Percentiles rank a stretch among this genome's conserved stretches.
Conservation (phyloP, 2,888 invertebrate species). For the Spodoptera littoralis region DNA sequence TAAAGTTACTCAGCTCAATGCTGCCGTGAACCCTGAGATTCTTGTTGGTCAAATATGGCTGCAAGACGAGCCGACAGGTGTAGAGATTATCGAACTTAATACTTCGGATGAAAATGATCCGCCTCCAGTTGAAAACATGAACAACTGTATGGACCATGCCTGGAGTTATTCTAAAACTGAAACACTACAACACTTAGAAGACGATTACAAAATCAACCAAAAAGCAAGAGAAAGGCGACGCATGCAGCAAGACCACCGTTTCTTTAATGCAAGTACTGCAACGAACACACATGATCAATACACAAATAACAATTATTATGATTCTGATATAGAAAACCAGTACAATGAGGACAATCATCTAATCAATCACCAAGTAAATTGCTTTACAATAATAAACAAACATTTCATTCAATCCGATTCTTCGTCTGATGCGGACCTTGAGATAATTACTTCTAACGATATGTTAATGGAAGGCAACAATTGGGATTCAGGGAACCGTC, state of each 20-base stretch:
- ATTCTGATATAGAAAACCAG: constrained; percentile 25
- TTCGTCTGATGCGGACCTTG: constrained; percentile 63
- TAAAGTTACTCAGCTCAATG: constrained; percentile 50
- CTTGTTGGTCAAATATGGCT: constrained; percentile 65
- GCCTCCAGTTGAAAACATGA: constrained; percentile 49
- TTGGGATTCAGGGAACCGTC: constrained; percentile 51
- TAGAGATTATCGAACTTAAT: constrained; percentile 77
- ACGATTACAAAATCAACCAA: constrained; percentile 61
- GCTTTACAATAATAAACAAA: constrained; percentile 72
- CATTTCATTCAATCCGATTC: constrained; percentile 64
- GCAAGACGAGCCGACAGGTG: constrained; percentile 57
- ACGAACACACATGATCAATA: constrained; percentile 24
- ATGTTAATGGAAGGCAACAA: constrained; percentile 36
- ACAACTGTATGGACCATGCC: constrained; percentile 52
- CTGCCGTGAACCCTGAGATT: constrained; percentile 59
- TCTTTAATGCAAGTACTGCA: constrained; percentile 14
- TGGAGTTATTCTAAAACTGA: constrained; percentile 64
- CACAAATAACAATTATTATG: constrained; percentile 17
- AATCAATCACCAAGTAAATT: constrained; percentile 64
- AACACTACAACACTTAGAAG: constrained; percentile 47
- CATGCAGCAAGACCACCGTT: constrained; percentile 43
- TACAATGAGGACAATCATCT: constrained; percentile 30
- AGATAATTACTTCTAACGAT: constrained; percentile 51
- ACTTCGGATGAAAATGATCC: constrained; percentile 61
- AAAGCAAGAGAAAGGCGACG: constrained; percentile 67